These are phyloP conservation scores for Malurus melanocephalus DNA, from an alignment of 2,113 vertebrate species.

Conservation along the genomic window DNA sequence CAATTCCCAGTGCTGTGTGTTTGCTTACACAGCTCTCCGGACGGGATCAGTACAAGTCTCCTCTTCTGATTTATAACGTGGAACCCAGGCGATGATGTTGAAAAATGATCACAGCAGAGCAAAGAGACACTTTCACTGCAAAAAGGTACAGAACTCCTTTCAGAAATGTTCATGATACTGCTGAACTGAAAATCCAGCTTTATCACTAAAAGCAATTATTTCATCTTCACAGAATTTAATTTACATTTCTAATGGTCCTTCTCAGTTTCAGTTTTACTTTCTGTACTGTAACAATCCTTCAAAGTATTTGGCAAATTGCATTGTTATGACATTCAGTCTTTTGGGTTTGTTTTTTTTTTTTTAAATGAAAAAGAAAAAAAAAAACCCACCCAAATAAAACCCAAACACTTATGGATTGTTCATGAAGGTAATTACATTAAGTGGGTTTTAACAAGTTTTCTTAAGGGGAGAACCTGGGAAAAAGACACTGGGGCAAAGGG, in stretches of 20 bases:
- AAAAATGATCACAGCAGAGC: not conserved
- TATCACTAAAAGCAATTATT: not conserved
- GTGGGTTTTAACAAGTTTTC: not conserved
- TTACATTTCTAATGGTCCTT: not conserved
- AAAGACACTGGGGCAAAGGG: not conserved
- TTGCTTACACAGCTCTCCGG: accelerated
- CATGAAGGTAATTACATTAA: not conserved
- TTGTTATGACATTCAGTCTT: not conserved
- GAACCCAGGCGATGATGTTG: not conserved
- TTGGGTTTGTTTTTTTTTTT: not conserved
- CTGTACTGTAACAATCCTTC: not conserved
- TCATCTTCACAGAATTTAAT: not conserved
- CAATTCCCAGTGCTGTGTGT: accelerated
- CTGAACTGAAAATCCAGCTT: not conserved
- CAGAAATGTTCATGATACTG: not conserved
- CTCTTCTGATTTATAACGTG: not conserved
- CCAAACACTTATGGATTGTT: not conserved
- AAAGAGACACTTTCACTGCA: not conserved
- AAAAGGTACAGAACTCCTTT: not conserved
- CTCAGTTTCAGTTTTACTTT: not conserved
- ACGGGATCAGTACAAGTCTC: not conserved
- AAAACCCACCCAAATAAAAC: not conserved
- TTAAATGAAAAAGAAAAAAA: not conserved
- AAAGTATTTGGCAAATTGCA: not conserved
- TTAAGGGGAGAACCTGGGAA: not conserved